Evolutionary conservation across 1,140 invertebrate genomes (phyloP), one percentile per base, ranked within the genome.

Genomic region (Panagrolaimus sp.): DNA sequence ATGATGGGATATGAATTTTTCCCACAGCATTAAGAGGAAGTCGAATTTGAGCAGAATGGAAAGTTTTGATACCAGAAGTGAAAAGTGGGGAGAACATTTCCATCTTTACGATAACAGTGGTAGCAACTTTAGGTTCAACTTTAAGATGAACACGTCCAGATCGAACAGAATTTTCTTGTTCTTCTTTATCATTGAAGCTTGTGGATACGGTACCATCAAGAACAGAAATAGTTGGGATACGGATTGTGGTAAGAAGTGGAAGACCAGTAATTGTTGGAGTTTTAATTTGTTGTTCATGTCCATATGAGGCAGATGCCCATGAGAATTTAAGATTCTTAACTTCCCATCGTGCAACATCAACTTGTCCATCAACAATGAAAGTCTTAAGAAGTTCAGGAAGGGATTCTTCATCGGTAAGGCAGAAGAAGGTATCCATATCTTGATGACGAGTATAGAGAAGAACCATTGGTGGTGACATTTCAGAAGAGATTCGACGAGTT

Each of bases 221-320:
- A 20, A 51, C 27, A 14, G 31, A 48, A 23, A 69, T 25, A 0
- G n/a, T 65, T 27, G 67, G 23, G 9, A 66, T 31, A 8, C 42
- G 43, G 9, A 27, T 46, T 0, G 61, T 65, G 27, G n/a, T 16
- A 23, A 67, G 38, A n/a, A 77, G 51, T 13, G 75, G 75, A n/a
- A 78, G 46, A 47, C 75, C 75, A 43, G 75, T 8, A 38, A 72
- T 68, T 23, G 75, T 77, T 38, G 75, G 72, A 25, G 78, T 67
- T 38, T 74, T 77, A 43, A 53, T 23, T 44, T 38, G 65, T 1
- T 38, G 27, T 42, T 77, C 75, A 42, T 62, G 47, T 42, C 67
- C 14, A 51, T 72, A 63, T 44, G 63, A 42, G 53, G 71, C 72
- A 2, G 63, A 27, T 31, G 9, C 63, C 31, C 27, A 66, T 53